Base-by-base conservation (phyloP, 2,888 invertebrate genomes). In the Synergus japonicus region DNA sequence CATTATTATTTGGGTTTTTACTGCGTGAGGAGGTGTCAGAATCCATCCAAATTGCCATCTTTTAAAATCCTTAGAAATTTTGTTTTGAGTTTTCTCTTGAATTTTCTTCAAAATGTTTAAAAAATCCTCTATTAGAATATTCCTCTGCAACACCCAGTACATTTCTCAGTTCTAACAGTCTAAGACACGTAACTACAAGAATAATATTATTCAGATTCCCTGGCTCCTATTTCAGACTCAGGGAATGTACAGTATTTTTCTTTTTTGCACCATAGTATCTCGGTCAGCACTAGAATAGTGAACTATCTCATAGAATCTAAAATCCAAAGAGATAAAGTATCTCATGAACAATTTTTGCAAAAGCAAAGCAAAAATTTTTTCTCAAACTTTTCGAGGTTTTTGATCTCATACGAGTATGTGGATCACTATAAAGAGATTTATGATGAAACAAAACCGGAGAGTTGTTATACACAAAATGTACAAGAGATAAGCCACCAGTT, bases 401-500 rank as follows among this genome's bases (percentile, higher is more conserved):
- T 60, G 10, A 60, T 60, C 10, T 60, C 60, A 60, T 22, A 15
- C 7, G 15, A 7, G 37, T 37, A n/a, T 60, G 22, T 60, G 18
- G 22, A 22, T 60, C 12, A 41, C n/a, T 65, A 15, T 65, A 15
- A 37, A 43, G n/a, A 9, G 65, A 65, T 65, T 41, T 37, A 3
- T 65, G 41, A 65, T 43, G 65, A 65, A 65, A 37, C 15, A 41
- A 8, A 8, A 41, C n/a, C n/a, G 0, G n/a, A n/a, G 37, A 41
- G 37, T 0, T 15, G 9, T 9, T 65, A 65, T 65, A 41, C 8
- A 65, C 7, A 43, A 15, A 65, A 29, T 69, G 49, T 37, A 54
- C 8, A 37, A 69, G 46, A 69, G 44, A 69, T 69, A 46, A 69
- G 13, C 22, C 22, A 69, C 37, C 29, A 69, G 29, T 46, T 49